Conservation (phyloP, 2,888 invertebrate species). For the Tipula confusa region DNA sequence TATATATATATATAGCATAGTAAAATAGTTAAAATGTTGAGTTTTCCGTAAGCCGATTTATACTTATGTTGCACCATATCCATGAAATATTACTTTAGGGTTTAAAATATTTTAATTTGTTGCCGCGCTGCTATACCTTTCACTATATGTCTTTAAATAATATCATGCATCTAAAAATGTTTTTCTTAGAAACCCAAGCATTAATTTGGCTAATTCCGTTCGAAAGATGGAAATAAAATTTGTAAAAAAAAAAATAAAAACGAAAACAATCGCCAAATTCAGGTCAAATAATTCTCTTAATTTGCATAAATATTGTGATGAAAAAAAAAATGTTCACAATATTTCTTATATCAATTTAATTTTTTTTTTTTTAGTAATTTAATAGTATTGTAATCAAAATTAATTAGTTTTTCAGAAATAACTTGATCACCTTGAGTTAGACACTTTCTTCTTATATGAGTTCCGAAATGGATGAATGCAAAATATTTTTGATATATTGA, state of each 20-base stretch:
- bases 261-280: neutral
- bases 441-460: neutral
- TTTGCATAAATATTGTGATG: neutral
- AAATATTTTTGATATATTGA: no score
- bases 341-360: neutral
- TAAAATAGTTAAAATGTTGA: neutral
- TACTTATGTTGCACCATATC: neutral
- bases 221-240: neutral
- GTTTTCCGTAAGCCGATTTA: neutral
- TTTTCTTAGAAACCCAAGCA: neutral
- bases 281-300: neutral
- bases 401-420: neutral
- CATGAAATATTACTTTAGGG: neutral
- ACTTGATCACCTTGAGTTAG: neutral
- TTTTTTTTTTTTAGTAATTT: neutral
- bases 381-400: neutral
- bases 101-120: neutral
- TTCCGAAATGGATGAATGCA: no score
- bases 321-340: neutral
- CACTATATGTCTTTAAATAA: neutral
- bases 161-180: no score
- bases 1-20: no score
- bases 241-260: no score
- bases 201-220: neutral
- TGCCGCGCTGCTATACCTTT: neutral